Percentiles rank a stretch among this genome's conserved stretches.
Evolutionary conservation across 2,888 invertebrate genomes (phyloP).

Genomic region (Blastobasis lacticolella): DNA sequence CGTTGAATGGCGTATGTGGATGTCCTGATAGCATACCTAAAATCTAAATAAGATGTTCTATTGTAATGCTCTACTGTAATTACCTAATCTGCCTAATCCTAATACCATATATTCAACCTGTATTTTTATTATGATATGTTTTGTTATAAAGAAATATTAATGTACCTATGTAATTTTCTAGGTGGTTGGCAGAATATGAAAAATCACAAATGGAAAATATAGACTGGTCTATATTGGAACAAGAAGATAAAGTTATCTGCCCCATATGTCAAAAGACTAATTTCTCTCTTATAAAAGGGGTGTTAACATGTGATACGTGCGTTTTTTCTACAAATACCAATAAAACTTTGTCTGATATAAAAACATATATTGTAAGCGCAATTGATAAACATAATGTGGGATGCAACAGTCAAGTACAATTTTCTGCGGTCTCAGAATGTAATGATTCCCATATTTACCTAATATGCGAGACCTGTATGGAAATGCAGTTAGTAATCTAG

Average conservation of each 20-base stretch:
- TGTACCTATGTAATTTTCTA: conserved; percentile 22
- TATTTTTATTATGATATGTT: too few species aligned
- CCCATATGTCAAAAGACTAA: conserved; percentile 66
- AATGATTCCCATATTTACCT: conserved; percentile 51
- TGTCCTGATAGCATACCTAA: too few species aligned
- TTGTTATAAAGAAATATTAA: neutral
- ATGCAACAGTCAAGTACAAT: conserved; percentile 42
- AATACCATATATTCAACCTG: too few species aligned
- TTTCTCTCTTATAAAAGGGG: conserved; percentile 26
- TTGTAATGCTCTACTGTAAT: too few species aligned
- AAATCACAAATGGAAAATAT: conserved; percentile 45
- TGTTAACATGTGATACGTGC: conserved; percentile 47
- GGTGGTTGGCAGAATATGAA: conserved; percentile 60
- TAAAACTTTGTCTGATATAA: conserved; percentile 37
- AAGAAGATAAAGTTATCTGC: conserved; percentile 59
- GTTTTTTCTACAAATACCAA: conserved; percentile 36
- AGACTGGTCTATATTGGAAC: conserved; percentile 53
- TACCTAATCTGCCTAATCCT: too few species aligned
- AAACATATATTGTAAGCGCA: conserved; percentile 30
- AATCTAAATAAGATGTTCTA: too few species aligned
- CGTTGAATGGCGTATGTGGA: too few species aligned
- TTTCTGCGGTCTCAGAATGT: conserved; percentile 38
- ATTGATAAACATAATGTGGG: conserved; percentile 41
- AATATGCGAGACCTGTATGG: conserved; percentile 50
- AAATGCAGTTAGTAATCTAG: conserved; percentile 43